Evolutionary conservation across 1,140 invertebrate species (phyloP).

Genomic region (Anastatus disparis): DNA sequence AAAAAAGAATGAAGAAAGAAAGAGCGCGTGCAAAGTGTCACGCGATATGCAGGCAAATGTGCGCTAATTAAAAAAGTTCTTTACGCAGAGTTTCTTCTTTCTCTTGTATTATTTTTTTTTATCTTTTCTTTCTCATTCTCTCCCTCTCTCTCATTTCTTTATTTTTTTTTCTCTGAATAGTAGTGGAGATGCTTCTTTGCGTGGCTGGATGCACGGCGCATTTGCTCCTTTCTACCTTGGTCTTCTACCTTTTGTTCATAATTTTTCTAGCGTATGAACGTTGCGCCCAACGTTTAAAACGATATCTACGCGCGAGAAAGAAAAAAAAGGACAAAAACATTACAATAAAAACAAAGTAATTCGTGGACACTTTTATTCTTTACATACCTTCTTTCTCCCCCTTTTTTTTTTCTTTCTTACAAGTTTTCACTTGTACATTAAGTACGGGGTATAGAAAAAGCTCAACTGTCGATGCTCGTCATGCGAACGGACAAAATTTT

Average conservation of each 20-base stretch:
- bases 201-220: not conserved
- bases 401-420: not conserved
- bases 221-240: not conserved
- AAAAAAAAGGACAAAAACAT: not conserved
- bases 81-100: not conserved
- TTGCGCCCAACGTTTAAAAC: constrained; percentile 11
- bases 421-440: too few species aligned
- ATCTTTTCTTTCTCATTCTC: not conserved
- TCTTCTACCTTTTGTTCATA: constrained; percentile 26
- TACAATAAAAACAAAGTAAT: too few species aligned
- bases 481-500: constrained; percentile 15
- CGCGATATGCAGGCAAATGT: constrained; percentile 31
- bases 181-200: constrained; percentile 1
- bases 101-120: not conserved
- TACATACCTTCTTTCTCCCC: not conserved
- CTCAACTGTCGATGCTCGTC: constrained; percentile 15
- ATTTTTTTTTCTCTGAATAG: too few species aligned
- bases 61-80: constrained; percentile 44
- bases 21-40: not conserved
- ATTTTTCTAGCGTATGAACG: constrained; percentile 38
- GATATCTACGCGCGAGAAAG: not conserved
- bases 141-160: not conserved
- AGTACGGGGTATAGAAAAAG: too few species aligned
- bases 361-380: too few species aligned
- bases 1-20: not conserved